A percentile compares a stretch with the other conserved stretches of the same genome.
These are phyloP conservation scores for Nasonia giraulti DNA, from an alignment of 1,140 invertebrate species.

Conservation along the genomic window DNA sequence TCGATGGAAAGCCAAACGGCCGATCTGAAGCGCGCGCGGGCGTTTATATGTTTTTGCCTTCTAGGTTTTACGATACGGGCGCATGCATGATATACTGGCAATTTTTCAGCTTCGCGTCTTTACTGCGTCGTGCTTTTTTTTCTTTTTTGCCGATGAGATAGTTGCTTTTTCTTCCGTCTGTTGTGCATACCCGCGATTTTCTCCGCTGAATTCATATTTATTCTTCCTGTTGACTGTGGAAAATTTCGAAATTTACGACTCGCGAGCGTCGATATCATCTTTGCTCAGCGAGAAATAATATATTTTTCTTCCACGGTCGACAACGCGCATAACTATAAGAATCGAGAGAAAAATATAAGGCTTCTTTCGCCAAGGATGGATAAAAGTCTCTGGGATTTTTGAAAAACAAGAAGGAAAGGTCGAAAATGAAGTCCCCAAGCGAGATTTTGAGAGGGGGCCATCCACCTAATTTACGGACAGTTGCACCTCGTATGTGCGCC, in stretches of 20 bases:
- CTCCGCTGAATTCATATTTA: background rate
- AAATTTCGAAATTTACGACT: background rate
- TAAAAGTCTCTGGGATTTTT: background rate
- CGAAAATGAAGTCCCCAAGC: conserved; percentile 6
- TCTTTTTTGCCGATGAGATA: background rate
- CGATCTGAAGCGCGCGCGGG: no score
- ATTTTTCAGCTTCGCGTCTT: background rate
- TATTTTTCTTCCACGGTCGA: no score
- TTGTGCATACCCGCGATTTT: background rate
- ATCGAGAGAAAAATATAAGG: no score
- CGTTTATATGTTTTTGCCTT: background rate
- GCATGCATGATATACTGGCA: background rate
- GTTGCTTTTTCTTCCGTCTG: background rate
- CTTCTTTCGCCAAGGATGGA: background rate
- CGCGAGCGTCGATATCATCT: background rate
- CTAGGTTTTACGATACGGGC: background rate
- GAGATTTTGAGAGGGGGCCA: background rate
- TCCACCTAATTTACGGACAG: conserved; percentile 6
- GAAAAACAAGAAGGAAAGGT: background rate
- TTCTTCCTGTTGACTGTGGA: background rate
- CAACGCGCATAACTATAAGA: no score
- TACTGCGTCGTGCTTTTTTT: background rate
- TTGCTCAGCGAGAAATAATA: no score
- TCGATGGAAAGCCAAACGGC: conserved; percentile 17
- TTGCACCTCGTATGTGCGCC: background rate